A percentile compares a stretch with the other conserved stretches of the same genome.
Evolutionary conservation across 2,888 invertebrate species (phyloP).

Genomic region (Stenodera caucasica): DNA sequence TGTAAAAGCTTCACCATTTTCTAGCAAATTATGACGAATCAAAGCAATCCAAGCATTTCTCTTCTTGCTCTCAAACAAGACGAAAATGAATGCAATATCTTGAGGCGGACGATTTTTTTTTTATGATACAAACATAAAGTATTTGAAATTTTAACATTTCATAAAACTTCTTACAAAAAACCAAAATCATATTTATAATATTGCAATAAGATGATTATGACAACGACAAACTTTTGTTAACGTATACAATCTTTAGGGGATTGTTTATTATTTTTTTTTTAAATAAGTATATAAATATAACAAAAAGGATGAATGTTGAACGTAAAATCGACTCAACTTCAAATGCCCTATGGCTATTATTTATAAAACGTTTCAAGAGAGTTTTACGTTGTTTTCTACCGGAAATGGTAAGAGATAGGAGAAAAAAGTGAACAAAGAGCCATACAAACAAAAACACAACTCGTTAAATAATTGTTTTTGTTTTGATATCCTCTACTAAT

Average conservation of each 20-base stretch:
- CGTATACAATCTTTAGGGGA: background rate
- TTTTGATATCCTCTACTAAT: constrained; percentile 28
- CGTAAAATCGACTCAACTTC: background rate
- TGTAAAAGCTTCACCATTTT: background rate
- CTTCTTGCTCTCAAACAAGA: background rate
- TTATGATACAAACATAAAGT: background rate
- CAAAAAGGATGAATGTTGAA: background rate
- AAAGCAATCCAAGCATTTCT: constrained; percentile 1
- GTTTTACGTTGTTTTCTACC: background rate
- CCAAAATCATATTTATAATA: background rate
- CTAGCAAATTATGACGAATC: background rate
- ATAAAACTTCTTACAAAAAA: background rate
- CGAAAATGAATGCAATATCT: background rate
- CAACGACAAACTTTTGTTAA: background rate
- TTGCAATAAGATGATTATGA: background rate
- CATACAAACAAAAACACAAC: constrained; percentile 25
- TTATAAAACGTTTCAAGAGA: background rate
- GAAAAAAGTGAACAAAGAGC: constrained; percentile 14
- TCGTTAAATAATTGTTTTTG: constrained; percentile 29
- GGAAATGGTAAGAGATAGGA: background rate
- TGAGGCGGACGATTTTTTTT: background rate
- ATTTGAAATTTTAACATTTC: background rate
- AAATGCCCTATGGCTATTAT: background rate
- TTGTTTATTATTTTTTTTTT: background rate
- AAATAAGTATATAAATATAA: background rate